phyloP scores from a whole-genome alignment of 30 jellyfish, hydroid and myxozoan genomes.

The Sanderia malayensis region DNA sequence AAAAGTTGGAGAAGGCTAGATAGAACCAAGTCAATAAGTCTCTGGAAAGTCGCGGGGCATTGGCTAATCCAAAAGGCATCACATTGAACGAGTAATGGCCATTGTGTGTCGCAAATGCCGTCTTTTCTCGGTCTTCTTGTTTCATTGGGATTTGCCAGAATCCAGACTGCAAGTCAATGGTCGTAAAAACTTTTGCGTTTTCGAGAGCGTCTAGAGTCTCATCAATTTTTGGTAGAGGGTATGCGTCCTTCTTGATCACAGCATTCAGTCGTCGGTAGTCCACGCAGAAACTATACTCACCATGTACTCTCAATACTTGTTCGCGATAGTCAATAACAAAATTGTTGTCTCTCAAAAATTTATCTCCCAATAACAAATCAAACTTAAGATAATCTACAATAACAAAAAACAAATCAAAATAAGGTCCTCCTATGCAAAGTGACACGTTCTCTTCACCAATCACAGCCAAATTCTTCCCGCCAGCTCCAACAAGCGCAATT shows the following conservation, averaged over 20 bases:
- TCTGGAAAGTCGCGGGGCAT: conserved; percentile 52
- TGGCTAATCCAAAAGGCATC: conserved; percentile 53
- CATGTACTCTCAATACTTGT: too few species aligned
- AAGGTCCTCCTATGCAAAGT: too few species aligned
- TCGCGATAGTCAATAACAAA: too few species aligned
- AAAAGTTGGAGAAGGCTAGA: conserved; percentile 27
- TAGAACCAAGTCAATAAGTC: conserved; percentile 51
- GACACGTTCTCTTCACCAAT: too few species aligned
- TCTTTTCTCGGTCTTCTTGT: conserved; percentile 33
- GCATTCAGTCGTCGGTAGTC: conserved; percentile 47
- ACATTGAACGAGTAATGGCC: not conserved
- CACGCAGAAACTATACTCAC: conserved; percentile 8
- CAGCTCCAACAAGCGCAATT: too few species aligned
- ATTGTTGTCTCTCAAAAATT: too few species aligned
- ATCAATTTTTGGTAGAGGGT: conserved; percentile 64
- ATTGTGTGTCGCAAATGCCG: conserved; percentile 43
- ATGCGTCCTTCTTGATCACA: conserved; percentile 56
- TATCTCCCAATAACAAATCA: too few species aligned
- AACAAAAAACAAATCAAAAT: too few species aligned
- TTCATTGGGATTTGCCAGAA: conserved; percentile 59
- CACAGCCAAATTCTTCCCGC: too few species aligned
- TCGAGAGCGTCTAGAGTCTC: conserved; percentile 44
- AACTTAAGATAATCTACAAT: too few species aligned
- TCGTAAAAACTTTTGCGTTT: conserved; percentile 23
- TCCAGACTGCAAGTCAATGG: conserved; percentile 47